A percentile compares a stretch with the other conserved stretches of the same genome.
phyloP scores from a whole-genome alignment of 2,113 vertebrate species.

The Plestiodon gilberti region DNA sequence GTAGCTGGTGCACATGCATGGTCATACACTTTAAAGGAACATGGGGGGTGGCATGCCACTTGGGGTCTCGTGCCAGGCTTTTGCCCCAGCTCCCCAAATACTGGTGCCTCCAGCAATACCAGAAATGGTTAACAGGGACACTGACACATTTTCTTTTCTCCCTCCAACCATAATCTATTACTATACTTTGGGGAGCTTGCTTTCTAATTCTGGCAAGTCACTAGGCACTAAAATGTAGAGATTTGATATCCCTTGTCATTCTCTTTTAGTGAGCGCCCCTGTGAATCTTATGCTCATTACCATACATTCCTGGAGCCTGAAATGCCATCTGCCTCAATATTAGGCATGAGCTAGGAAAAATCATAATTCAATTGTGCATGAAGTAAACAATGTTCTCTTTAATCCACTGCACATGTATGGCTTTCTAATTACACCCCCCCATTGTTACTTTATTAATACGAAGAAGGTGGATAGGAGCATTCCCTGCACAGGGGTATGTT shows the following conservation, averaged over 20 bases:
- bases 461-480: background rate
- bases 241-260: conserved; percentile 62
- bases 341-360: conserved; percentile 41
- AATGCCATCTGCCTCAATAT: conserved; percentile 27
- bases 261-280: conserved; percentile 58
- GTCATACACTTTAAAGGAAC: too few species aligned
- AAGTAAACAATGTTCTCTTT: conserved; percentile 45
- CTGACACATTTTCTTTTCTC: conserved; percentile 15
- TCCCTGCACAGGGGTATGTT: background rate
- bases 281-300: conserved; percentile 64
- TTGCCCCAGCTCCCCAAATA: too few species aligned
- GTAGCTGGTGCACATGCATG: too few species aligned
- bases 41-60: too few species aligned
- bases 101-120: conserved; percentile 7
- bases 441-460: background rate
- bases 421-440: conserved; percentile 8
- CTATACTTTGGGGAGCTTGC: conserved; percentile 46
- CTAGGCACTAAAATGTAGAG: conserved; percentile 43
- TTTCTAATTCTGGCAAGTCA: conserved; percentile 62
- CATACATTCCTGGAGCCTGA: conserved; percentile 54
- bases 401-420: conserved; percentile 24
- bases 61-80: background rate
- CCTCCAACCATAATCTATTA: background rate
- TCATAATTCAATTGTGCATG: conserved; percentile 48
- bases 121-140: conserved; percentile 49